These are phyloP conservation scores for Rousettus madagascariensis DNA, from an alignment of 2,797 vertebrate species.

Conservation along the genomic window DNA sequence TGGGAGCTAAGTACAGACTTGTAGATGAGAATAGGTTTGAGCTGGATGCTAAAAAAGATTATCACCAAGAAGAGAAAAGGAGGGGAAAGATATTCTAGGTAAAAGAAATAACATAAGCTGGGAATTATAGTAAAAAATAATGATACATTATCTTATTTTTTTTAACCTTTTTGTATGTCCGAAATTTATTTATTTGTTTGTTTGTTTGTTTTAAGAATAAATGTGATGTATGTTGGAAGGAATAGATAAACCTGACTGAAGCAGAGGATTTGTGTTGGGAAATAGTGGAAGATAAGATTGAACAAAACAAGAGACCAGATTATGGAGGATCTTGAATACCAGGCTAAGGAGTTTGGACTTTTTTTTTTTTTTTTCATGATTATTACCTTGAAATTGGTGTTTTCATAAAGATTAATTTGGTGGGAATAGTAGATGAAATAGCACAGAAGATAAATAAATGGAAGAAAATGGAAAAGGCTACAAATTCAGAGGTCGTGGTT, in stretches of 20 bases:
- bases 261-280: not conserved
- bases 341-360: slow-evolving; percentile 19
- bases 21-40: not conserved
- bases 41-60: not conserved
- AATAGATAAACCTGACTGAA: not conserved
- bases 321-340: not conserved
- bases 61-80: not conserved
- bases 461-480: not conserved
- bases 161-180: not conserved
- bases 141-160: not conserved
- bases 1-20: not conserved
- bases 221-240: slow-evolving; percentile 16
- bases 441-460: slow-evolving; percentile 13
- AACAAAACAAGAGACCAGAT: not conserved
- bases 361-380: not conserved
- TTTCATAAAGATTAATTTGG: slow-evolving; percentile 40
- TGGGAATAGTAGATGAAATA: not conserved
- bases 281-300: not conserved
- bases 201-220: slow-evolving; percentile 16
- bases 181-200: not conserved
- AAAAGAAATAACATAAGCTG: not conserved
- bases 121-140: not conserved
- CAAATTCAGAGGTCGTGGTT: not conserved
- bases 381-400: slow-evolving; percentile 5
- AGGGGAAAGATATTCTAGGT: not conserved